Percentiles rank a stretch among this genome's conserved stretches.
Evolutionary conservation across 2,113 vertebrate genomes (phyloP).

Genomic region (Ciconia boyciana): DNA sequence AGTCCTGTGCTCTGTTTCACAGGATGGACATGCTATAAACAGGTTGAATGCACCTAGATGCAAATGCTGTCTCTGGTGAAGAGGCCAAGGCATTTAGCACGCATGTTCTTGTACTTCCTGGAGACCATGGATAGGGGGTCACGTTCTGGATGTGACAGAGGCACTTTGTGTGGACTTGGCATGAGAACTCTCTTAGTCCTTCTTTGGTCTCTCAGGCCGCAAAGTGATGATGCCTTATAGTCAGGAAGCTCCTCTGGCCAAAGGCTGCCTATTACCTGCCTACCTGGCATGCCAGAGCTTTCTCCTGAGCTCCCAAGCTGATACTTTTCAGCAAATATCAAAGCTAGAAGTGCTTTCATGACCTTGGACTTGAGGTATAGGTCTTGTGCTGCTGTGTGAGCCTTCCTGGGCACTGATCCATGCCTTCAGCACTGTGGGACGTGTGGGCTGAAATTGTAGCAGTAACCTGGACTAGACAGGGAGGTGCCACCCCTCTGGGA

Average conservation of each 20-base stretch:
- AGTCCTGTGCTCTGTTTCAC: background rate
- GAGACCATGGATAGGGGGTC: too few relatives aligned
- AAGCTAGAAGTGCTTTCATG: background rate
- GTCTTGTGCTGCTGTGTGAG: background rate
- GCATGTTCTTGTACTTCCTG: background rate
- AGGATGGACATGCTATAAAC: background rate
- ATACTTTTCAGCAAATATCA: background rate
- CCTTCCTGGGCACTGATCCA: background rate
- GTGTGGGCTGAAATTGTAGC: background rate
- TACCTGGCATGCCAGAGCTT: background rate
- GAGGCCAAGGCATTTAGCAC: background rate
- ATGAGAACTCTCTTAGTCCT: background rate
- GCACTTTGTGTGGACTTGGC: background rate
- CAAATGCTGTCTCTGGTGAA: background rate
- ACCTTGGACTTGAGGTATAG: background rate
- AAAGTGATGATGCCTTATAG: background rate
- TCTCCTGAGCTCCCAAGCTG: background rate
- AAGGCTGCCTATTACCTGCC: background rate
- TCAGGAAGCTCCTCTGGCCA: background rate
- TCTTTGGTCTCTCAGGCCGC: background rate
- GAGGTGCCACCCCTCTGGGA: background rate
- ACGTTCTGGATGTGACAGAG: background rate
- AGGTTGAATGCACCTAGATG: background rate
- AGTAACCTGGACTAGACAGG: background rate
- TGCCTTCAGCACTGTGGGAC: background rate